These are phyloP conservation scores for Ptyas mucosa DNA, from an alignment of 2,113 vertebrate genomes.

Conservation along the genomic window DNA sequence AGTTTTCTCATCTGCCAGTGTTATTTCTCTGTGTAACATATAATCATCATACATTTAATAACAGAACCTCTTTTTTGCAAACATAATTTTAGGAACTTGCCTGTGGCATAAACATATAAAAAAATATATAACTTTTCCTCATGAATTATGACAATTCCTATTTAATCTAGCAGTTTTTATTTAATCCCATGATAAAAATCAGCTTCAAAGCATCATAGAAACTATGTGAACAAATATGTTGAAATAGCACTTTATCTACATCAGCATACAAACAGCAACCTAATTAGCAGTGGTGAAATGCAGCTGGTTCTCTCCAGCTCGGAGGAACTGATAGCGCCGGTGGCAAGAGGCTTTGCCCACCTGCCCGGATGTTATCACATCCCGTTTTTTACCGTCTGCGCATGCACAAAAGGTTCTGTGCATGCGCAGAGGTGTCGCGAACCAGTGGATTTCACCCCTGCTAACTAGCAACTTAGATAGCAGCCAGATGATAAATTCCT, in stretches of 20 bases:
- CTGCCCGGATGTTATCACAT: too few relatives aligned
- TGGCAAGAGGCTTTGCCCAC: too few relatives aligned
- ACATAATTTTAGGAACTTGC: background rate
- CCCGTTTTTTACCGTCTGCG: too few relatives aligned
- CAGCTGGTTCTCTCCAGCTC: too few relatives aligned
- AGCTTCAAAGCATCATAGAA: background rate
- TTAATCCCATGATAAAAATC: conserved; percentile 2
- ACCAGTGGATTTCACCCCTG: too few relatives aligned
- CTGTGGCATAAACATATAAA: background rate
- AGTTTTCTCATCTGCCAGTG: background rate
- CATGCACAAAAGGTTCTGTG: too few relatives aligned
- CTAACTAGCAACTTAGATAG: background rate
- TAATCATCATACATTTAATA: background rate
- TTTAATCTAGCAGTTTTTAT: background rate
- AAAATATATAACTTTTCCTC: background rate
- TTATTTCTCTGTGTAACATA: background rate
- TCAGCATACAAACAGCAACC: background rate
- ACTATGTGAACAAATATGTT: background rate
- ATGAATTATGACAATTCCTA: background rate
- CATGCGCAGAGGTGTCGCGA: too few relatives aligned
- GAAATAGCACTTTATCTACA: conserved; percentile 4
- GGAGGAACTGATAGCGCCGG: too few relatives aligned
- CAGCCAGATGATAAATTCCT: background rate
- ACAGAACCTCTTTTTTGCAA: background rate
- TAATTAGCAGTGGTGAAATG: background rate